phyloP scores from a whole-genome alignment of 2,888 invertebrate species.

The Saturnia pavonia region DNA sequence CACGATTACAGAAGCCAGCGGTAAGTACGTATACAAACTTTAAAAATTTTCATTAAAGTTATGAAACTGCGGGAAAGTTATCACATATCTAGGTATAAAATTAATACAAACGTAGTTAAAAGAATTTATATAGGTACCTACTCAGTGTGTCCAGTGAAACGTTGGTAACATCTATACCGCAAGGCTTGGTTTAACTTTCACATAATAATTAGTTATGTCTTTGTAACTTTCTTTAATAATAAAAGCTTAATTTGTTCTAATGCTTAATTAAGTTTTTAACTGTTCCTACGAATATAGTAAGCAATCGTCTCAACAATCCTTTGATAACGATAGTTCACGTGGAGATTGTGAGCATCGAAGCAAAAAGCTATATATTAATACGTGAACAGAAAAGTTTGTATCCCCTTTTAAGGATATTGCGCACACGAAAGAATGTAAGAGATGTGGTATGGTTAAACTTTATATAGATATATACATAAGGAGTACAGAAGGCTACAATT shows the following conservation, averaged over 20 bases:
- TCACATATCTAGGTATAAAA: not conserved
- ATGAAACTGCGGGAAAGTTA: conserved; percentile 2
- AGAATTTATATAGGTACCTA: not conserved
- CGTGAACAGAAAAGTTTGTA: no score
- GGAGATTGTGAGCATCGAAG: not conserved
- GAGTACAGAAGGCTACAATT: no score
- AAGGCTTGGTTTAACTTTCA: not conserved
- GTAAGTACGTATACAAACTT: not conserved
- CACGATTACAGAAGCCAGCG: not conserved
- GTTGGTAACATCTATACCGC: not conserved
- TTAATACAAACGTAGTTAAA: not conserved
- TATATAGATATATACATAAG: no score
- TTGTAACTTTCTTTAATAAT: conserved; percentile 5
- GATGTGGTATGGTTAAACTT: no score
- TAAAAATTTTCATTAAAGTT: not conserved
- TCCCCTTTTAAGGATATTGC: no score
- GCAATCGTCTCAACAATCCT: not conserved
- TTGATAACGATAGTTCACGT: not conserved
- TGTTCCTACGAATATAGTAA: not conserved
- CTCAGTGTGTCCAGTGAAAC: conserved; percentile 4
- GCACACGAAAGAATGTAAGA: no score
- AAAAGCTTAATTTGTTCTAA: conserved; percentile 1
- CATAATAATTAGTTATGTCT: not conserved
- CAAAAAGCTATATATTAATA: no score
- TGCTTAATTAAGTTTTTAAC: not conserved